A percentile compares a stretch with the other conserved stretches of the same genome.
Conservation (phyloP, 2,113 vertebrate species). For the Oryzias celebensis region DNA sequence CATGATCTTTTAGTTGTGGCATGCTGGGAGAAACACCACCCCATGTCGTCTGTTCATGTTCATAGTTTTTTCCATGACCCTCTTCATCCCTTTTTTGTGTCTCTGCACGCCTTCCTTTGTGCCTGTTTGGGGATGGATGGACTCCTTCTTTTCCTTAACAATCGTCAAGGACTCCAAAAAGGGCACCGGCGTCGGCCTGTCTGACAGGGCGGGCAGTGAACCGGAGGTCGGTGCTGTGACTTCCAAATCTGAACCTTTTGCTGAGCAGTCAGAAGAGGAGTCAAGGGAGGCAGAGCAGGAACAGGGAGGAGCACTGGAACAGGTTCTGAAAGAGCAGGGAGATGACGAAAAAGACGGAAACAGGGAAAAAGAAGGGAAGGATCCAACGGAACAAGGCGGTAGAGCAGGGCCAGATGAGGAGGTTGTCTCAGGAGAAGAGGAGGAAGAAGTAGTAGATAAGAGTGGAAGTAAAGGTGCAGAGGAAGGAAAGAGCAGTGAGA, state of each 20-base stretch:
- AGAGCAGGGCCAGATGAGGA: constrained; percentile 12
- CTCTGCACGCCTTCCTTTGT: constrained; percentile 39
- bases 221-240: constrained; percentile 8
- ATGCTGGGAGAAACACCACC: constrained; percentile 14
- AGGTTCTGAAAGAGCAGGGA: background rate
- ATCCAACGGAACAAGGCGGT: constrained; percentile 1
- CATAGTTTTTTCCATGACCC: constrained; percentile 30
- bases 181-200: constrained; percentile 43
- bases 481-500: constrained; percentile 2
- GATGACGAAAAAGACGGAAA: background rate
- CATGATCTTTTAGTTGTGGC: constrained; percentile 2
- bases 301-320: background rate
- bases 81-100: constrained; percentile 40
- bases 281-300: constrained; percentile 20
- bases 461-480: constrained; percentile 7
- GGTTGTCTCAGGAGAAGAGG: background rate
- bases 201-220: constrained; percentile 32
- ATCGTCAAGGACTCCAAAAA: constrained; percentile 62
- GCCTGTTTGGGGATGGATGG: constrained; percentile 37
- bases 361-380: constrained; percentile 5
- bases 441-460: constrained; percentile 11
- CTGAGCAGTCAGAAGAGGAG: constrained; percentile 17
- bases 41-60: constrained; percentile 18
- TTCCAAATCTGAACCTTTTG: constrained; percentile 10
- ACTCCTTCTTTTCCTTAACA: constrained; percentile 24